Evolutionary conservation across 2,113 vertebrate species (phyloP).

Genomic region (Amphilophus citrinellus): DNA sequence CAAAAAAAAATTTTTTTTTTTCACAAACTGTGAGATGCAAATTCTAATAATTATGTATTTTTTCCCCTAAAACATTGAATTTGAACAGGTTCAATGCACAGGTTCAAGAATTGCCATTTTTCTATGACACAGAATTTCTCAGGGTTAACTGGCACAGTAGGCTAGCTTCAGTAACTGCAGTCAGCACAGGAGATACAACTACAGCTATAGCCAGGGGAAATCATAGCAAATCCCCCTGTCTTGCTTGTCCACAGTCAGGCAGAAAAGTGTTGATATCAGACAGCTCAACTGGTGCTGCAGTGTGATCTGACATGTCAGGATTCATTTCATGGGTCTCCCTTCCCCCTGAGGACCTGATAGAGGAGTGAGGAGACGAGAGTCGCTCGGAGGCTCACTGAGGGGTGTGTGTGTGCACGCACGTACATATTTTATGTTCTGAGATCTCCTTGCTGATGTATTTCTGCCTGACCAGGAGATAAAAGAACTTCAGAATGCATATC

Average conservation of each 20-base stretch:
- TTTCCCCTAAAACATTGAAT: background rate
- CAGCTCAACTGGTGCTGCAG: constrained; percentile 57
- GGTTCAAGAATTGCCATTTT: constrained; percentile 21
- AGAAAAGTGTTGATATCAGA: constrained; percentile 74
- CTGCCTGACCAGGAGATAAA: constrained; percentile 19
- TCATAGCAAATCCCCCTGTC: constrained; percentile 64
- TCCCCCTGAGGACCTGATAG: constrained; percentile 21
- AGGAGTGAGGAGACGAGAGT: constrained; percentile 47
- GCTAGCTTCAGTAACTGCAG: constrained; percentile 43
- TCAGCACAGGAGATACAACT: constrained; percentile 42
- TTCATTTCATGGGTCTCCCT: constrained; percentile 65
- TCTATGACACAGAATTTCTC: constrained; percentile 42
- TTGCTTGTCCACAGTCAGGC: constrained; percentile 63
- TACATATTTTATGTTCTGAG: constrained; percentile 4
- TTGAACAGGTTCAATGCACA: background rate
- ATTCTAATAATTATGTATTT: background rate
- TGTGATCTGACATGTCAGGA: constrained; percentile 73
- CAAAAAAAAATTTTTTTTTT: background rate
- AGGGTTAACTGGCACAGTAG: constrained; percentile 26
- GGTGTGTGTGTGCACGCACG: background rate
- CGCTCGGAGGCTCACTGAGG: constrained; percentile 39
- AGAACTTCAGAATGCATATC: constrained; percentile 3
- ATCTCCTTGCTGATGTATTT: background rate
- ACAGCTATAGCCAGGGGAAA: constrained; percentile 58
- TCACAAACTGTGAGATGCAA: background rate